Evolutionary conservation across 2,113 vertebrate species (phyloP), one percentile per base, ranked within the genome.

Genomic region (Marcusenius ussheri): DNA sequence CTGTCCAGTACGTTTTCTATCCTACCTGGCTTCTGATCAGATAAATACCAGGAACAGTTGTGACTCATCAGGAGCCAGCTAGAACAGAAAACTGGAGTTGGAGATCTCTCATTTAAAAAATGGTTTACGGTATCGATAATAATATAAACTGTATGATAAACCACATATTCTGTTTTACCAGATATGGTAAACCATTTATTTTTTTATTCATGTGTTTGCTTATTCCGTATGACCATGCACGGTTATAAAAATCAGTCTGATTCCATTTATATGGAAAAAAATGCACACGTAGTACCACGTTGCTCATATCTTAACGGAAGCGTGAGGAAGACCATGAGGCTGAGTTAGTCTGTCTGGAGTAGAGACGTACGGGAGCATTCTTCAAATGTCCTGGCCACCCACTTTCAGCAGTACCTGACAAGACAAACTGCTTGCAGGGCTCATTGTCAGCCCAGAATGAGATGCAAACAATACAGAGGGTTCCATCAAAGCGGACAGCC

Each of bases 401-500:
- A 85, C 85, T 90, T 50, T 70, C 80, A 88, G 91, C 86, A 70
- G 8, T 46, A 80, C 88, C 46, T 92, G 83, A 91, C 90, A 90
- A 88, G 90, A 84, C 83, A 50, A 90, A 90, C 83, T 62, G 50
- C 87, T 89, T 87, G 66, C 39, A 51, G 66, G 62, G 58, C 46
- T 42, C 31, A n/a, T 88, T 90, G 90, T 92, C 90, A 90, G 35
- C 8, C 15, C 24, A 31, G 77, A 91, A 93, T 90, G 80, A 90
- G 90, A 92, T 89, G 89, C 89, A 88, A 89, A 91, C 53, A 66
- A 74, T 88, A 89, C 1, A 74, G 66, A 84, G 49, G 88, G 77
- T 42, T 46, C 27, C 77, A 90, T 90, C 90, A 90, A 89, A 39
- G 56, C 39, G 45, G 85, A 66, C 39, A 49, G 88, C 87, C 66